phyloP scores from a whole-genome alignment of 2,888 invertebrate species.

The Rutpela maculata region DNA sequence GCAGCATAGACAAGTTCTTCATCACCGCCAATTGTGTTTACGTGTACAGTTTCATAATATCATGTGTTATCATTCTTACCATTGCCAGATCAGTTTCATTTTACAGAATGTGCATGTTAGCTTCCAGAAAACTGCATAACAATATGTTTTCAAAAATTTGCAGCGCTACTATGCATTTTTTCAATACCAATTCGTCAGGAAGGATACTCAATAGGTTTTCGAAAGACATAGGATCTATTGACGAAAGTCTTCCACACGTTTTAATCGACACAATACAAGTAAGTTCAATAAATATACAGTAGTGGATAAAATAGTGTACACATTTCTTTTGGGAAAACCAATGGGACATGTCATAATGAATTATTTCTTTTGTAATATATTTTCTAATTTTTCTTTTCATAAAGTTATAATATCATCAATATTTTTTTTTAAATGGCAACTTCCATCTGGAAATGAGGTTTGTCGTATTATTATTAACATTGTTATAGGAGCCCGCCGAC shows the following conservation, averaged over 20 bases:
- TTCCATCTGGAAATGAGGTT: no score
- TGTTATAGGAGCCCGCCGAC: no score
- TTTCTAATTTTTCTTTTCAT: no score
- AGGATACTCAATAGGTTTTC: conserved; percentile 83
- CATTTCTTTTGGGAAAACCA: no score
- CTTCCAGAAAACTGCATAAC: conserved; percentile 77
- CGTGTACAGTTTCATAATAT: conserved; percentile 61
- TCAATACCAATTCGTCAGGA: conserved; percentile 81
- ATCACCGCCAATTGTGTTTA: conserved; percentile 62
- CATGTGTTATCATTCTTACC: conserved; percentile 70
- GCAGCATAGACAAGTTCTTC: conserved; percentile 53
- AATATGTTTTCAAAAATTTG: conserved; percentile 76
- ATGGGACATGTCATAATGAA: no score
- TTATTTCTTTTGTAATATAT: no score
- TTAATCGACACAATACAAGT: conserved; percentile 75
- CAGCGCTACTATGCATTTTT: conserved; percentile 81
- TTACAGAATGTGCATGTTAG: conserved; percentile 74
- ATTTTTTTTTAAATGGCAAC: no score
- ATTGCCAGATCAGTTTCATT: conserved; percentile 75
- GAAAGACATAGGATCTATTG: conserved; percentile 81
- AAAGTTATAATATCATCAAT: no score
- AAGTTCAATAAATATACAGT: conserved; percentile 32
- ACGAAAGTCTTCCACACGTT: conserved; percentile 75
- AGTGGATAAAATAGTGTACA: no score
- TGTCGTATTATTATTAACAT: no score